Conservation (phyloP, 2,888 invertebrate species). For the Prionchulus punctatus region DNA sequence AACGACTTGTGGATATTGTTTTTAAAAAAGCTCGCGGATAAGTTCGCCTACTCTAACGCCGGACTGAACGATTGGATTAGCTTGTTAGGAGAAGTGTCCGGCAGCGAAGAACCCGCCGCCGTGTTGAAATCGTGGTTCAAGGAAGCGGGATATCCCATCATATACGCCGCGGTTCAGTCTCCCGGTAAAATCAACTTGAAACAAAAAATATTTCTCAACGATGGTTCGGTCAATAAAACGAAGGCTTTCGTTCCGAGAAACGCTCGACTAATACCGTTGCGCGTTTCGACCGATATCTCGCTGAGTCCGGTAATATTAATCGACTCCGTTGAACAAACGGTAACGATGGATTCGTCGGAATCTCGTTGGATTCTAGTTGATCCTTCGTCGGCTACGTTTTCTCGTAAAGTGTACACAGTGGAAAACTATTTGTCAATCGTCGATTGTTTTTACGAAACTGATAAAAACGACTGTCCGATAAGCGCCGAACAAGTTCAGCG, state of each 20-base stretch:
- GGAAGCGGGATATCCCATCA: not conserved
- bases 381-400: not conserved
- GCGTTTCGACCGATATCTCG: not conserved
- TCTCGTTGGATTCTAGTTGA: not conserved
- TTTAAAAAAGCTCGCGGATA: not conserved
- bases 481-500: not conserved
- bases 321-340: not conserved
- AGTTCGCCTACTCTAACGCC: not conserved
- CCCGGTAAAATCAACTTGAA: not conserved
- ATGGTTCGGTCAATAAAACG: too few relatives aligned
- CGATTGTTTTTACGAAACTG: too few relatives aligned
- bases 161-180: not conserved
- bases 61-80: not conserved
- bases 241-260: too few relatives aligned
- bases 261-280: not conserved
- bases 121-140: not conserved
- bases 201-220: not conserved
- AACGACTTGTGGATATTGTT: not conserved
- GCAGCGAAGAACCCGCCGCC: not conserved
- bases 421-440: not conserved
- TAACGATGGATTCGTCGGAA: not conserved
- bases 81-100: not conserved
- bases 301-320: not conserved
- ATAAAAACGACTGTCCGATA: too few relatives aligned
- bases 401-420: not conserved